phyloP scores from a whole-genome alignment of 2,888 invertebrate species.

The Acanthosepion esculentum region DNA sequence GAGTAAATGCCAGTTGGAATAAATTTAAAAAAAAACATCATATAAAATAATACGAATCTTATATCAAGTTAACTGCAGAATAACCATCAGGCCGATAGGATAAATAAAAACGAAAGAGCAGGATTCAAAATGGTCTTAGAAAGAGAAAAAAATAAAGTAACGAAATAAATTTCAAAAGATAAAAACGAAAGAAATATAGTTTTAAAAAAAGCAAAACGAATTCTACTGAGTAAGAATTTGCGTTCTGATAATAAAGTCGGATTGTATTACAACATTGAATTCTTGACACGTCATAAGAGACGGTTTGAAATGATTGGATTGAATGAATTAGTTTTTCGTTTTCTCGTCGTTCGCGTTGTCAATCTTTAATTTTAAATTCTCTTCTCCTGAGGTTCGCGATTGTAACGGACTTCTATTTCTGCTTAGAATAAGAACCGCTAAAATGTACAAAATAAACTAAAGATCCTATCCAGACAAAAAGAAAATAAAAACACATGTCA shows the following conservation, averaged over 20 bases:
- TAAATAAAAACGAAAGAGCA: too few species aligned
- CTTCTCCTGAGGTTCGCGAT: not conserved
- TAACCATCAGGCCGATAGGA: too few species aligned
- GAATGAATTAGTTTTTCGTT: not conserved
- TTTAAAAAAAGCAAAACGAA: too few species aligned
- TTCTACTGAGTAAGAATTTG: not conserved
- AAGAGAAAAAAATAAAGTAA: too few species aligned
- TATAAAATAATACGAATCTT: too few species aligned
- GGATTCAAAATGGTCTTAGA: too few species aligned
- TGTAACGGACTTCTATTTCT: not conserved
- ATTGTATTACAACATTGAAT: not conserved
- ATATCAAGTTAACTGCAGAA: too few species aligned
- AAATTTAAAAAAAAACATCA: too few species aligned
- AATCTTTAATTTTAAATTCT: not conserved
- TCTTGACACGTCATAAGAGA: slow-evolving; percentile 23
- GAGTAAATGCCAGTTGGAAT: too few species aligned
- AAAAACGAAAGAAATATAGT: too few species aligned
- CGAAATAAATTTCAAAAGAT: too few species aligned
- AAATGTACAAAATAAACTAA: not conserved
- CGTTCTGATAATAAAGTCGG: not conserved
- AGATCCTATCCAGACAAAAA: slow-evolving; percentile 33
- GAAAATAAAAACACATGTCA: not conserved
- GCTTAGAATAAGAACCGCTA: not conserved
- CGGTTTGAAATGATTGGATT: slow-evolving; percentile 33
- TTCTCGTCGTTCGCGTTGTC: not conserved